Evolutionary conservation across 2,888 invertebrate genomes (phyloP).

Genomic region (Herminia tarsipennalis): DNA sequence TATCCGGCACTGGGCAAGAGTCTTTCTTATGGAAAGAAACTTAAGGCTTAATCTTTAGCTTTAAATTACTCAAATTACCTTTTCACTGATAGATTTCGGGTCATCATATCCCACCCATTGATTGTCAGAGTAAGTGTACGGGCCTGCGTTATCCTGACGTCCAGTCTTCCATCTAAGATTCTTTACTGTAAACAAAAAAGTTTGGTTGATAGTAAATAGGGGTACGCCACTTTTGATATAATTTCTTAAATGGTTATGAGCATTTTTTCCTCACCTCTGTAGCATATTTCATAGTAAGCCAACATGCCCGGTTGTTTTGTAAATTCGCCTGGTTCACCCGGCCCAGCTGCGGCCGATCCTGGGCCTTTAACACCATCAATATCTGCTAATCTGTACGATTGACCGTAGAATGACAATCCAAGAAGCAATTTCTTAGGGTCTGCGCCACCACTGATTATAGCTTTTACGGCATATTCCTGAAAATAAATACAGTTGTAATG

Average conservation of each 20-base stretch:
- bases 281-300: slow-evolving; percentile 94
- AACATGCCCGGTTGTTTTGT: slow-evolving; percentile 95
- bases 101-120: slow-evolving; percentile 98
- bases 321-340: slow-evolving; percentile 92
- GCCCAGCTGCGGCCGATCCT: slow-evolving; percentile 89
- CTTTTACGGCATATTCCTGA: slow-evolving; percentile 93
- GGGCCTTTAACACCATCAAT: slow-evolving; percentile 69
- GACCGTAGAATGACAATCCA: slow-evolving; percentile 95
- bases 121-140: slow-evolving; percentile 91
- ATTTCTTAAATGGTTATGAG: not conserved
- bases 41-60: too few relatives aligned
- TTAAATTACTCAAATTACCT: too few relatives aligned
- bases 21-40: too few relatives aligned
- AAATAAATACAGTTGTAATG: too few relatives aligned
- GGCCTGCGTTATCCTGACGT: slow-evolving; percentile 87
- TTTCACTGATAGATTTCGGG: slow-evolving; percentile 89
- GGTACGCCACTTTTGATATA: not conserved
- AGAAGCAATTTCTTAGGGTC: slow-evolving; percentile 91
- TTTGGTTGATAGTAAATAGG: not conserved
- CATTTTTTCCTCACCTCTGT: slow-evolving; percentile 74
- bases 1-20: too few relatives aligned
- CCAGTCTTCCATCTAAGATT: slow-evolving; percentile 89
- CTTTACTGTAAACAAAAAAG: slow-evolving; percentile 75
- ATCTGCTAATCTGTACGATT: slow-evolving; percentile 90
- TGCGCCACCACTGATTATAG: slow-evolving; percentile 90